Percentiles rank a stretch among this genome's conserved stretches.
These are phyloP conservation scores for Artibeus lituratus DNA, from an alignment of 2,797 vertebrate species.

Conservation along the genomic window DNA sequence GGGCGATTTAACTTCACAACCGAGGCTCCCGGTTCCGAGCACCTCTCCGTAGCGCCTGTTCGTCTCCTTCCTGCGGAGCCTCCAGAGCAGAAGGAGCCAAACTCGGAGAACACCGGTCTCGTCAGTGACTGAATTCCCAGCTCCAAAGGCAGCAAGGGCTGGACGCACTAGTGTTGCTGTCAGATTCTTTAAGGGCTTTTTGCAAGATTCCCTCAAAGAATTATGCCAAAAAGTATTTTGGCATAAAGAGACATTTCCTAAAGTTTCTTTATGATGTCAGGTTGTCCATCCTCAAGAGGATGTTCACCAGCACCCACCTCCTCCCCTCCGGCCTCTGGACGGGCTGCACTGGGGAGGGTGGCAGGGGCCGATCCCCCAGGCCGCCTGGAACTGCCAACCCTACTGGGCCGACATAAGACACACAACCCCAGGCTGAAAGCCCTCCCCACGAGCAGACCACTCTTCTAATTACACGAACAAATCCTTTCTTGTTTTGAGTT, in stretches of 20 bases:
- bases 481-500: slow-evolving; percentile 42
- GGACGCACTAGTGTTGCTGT: accelerated
- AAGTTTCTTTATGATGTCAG: not conserved
- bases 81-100: not conserved
- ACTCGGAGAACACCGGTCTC: not conserved
- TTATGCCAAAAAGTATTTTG: not conserved
- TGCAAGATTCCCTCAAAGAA: slow-evolving; percentile 36
- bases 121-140: not conserved
- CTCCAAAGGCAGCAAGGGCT: not conserved
- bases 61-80: not conserved
- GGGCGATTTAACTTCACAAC: not conserved
- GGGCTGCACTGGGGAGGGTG: not conserved
- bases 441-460: not conserved
- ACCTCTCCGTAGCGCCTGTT: not conserved
- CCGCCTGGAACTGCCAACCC: not conserved
- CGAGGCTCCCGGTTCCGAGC: not conserved
- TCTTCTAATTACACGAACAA: slow-evolving; percentile 42
- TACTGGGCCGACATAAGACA: not conserved
- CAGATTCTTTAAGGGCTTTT: not conserved
- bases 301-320: not conserved
- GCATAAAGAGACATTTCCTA: not conserved
- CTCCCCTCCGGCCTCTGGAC: not conserved
- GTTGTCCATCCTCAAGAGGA: not conserved
- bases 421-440: not conserved
- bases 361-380: not conserved